phyloP scores from a whole-genome alignment of 2,888 invertebrate species.

The Acanthoscelides obtectus region DNA sequence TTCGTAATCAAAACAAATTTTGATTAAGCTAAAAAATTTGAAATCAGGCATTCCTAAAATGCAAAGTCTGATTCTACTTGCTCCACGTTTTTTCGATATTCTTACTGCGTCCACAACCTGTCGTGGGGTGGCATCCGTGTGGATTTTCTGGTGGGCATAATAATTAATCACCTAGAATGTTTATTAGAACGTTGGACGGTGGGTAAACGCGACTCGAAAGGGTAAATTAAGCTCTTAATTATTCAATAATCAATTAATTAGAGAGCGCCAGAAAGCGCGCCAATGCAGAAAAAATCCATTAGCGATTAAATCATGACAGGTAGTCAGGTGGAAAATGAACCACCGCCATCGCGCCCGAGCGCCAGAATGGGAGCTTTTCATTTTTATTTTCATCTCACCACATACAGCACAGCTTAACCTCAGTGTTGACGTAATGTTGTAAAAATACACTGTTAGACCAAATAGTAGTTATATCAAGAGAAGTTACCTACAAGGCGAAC shows the following conservation, averaged over 20 bases:
- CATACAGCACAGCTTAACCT: no score
- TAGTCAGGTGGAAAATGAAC: not conserved
- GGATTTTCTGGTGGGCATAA: not conserved
- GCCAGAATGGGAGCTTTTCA: not conserved
- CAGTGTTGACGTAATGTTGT: no score
- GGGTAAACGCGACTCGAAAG: not conserved
- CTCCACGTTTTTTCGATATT: no score
- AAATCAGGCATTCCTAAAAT: no score
- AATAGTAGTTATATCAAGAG: no score
- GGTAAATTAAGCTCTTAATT: conserved; percentile 1
- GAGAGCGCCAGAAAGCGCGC: not conserved
- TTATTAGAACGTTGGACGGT: not conserved
- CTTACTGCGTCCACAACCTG: not conserved
- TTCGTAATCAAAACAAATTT: no score
- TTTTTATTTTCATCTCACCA: not conserved
- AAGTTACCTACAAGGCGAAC: no score
- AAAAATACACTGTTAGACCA: no score
- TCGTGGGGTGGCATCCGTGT: not conserved
- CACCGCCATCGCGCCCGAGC: no score
- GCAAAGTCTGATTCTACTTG: no score
- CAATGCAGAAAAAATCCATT: conserved; percentile 1
- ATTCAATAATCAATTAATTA: conserved; percentile 2
- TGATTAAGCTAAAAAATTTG: no score
- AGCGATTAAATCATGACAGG: not conserved
- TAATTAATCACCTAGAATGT: not conserved